Percentiles rank a stretch among this genome's conserved stretches.
Evolutionary conservation across 2,888 invertebrate genomes (phyloP).

Genomic region (Hymenopus coronatus): DNA sequence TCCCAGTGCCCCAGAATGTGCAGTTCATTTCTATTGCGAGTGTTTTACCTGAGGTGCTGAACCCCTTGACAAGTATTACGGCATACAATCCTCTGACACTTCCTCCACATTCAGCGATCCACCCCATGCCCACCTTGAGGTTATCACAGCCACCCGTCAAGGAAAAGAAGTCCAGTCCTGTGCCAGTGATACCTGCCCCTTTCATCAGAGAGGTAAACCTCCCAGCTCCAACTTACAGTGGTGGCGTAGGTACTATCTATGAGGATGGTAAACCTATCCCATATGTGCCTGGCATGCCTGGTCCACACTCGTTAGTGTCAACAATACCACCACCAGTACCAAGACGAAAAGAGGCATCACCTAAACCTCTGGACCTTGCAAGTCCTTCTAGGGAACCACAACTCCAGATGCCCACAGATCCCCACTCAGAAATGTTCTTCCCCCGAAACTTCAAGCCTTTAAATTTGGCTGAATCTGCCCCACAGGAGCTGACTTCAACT

Average conservation of each 20-base stretch:
- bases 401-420: neutral
- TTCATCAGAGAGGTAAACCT: constrained; percentile 1
- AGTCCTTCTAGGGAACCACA: constrained; percentile 42
- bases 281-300: constrained; percentile 84
- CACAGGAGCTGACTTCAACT: neutral
- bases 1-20: constrained; percentile 44
- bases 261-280: constrained; percentile 75
- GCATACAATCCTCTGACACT: constrained; percentile 68
- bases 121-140: neutral
- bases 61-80: constrained; percentile 66
- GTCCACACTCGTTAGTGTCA: constrained; percentile 62
- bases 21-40: constrained; percentile 41
- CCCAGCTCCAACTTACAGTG: constrained; percentile 41
- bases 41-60: constrained; percentile 41
- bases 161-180: constrained; percentile 1
- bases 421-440: neutral
- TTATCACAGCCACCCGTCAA: neutral
- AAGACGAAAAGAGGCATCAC: constrained; percentile 15
- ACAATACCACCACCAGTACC: neutral
- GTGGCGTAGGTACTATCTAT: constrained; percentile 61
- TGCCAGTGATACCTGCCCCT: neutral
- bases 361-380: constrained; percentile 41
- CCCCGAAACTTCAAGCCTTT: neutral
- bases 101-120: constrained; percentile 39
- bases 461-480: neutral